Conservation (phyloP, 2,888 invertebrate genomes). For the Lasioglossum morio region DNA sequence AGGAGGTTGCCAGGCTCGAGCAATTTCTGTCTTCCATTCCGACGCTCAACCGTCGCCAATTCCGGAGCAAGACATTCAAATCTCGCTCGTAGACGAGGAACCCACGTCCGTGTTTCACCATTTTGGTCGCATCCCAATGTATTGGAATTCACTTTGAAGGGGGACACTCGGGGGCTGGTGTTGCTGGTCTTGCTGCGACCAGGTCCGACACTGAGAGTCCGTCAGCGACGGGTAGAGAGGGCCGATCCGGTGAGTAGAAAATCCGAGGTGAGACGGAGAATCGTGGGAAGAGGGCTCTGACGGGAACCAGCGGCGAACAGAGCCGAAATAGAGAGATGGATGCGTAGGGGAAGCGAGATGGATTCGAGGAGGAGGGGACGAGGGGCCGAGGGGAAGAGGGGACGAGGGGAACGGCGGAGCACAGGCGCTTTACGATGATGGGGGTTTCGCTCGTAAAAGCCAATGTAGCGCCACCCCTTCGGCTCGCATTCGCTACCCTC, state of each 20-base stretch:
- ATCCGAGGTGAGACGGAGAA: slow-evolving; percentile 19
- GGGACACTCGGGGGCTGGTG: slow-evolving; percentile 28
- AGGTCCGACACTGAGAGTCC: slow-evolving; percentile 48
- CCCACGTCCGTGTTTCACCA: slow-evolving; percentile 65
- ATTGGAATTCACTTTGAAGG: slow-evolving; percentile 78
- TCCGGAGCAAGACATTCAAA: slow-evolving; percentile 76
- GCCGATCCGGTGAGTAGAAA: slow-evolving; percentile 14
- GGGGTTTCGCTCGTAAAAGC: slow-evolving; percentile 76
- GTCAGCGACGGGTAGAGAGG: slow-evolving; percentile 25
- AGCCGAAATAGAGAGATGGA: slow-evolving; percentile 3
- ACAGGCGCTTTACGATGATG: slow-evolving; percentile 77
- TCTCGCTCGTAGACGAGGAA: slow-evolving; percentile 62
- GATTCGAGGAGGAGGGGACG: slow-evolving; percentile 1
- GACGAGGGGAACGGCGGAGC: slow-evolving; percentile 60
- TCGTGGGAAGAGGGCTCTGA: neutral
- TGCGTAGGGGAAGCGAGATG: slow-evolving; percentile 4
- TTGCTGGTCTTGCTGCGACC: slow-evolving; percentile 17
- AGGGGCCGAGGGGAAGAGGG: slow-evolving; percentile 23
- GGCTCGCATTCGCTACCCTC: slow-evolving; percentile 50
- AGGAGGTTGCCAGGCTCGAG: slow-evolving; percentile 50
- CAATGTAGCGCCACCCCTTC: slow-evolving; percentile 73
- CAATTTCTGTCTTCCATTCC: slow-evolving; percentile 68
- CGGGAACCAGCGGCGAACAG: neutral
- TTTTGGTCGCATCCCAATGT: slow-evolving; percentile 76
- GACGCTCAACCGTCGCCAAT: slow-evolving; percentile 68